A percentile compares a stretch with the other conserved stretches of the same genome.
Evolutionary conservation across 2,113 vertebrate genomes (phyloP).

Genomic region (Scalopus aquaticus): DNA sequence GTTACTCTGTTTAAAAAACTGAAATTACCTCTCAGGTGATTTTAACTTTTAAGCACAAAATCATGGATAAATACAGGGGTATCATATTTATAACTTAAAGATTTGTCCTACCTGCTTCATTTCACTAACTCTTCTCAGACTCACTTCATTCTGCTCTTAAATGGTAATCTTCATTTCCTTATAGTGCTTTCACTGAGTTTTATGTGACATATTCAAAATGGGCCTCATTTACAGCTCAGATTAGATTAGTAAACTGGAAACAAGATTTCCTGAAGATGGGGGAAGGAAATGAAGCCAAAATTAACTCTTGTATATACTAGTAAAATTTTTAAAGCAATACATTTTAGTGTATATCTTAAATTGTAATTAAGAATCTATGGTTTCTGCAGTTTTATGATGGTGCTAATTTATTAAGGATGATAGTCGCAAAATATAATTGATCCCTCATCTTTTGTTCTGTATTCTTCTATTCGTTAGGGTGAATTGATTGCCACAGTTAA

Average conservation of each 20-base stretch:
- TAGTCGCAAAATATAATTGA: not conserved
- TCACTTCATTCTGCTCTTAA: not conserved
- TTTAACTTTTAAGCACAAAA: conserved; percentile 14
- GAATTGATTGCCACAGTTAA: not conserved
- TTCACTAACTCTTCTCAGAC: not conserved
- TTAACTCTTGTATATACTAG: not conserved
- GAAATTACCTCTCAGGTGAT: not conserved
- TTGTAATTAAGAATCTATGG: not conserved
- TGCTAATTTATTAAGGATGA: not conserved
- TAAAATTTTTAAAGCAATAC: not conserved
- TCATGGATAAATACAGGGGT: not conserved
- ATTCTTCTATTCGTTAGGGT: not conserved
- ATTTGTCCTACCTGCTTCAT: not conserved
- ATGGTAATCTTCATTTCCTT: not conserved
- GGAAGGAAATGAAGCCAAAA: not conserved
- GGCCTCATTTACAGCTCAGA: not conserved
- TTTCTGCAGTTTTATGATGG: not conserved
- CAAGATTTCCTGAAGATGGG: not conserved
- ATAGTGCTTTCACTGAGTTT: not conserved
- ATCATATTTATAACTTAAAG: conserved; percentile 9
- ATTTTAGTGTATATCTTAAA: not conserved
- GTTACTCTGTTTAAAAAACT: not conserved
- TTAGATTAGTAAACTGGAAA: conserved; percentile 20
- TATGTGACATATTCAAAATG: not conserved
- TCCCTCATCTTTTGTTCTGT: not conserved